Percentiles rank a stretch among this genome's conserved stretches.
Conservation (phyloP, 2,797 vertebrate species). For the Hydrocynus forskahlii region DNA sequence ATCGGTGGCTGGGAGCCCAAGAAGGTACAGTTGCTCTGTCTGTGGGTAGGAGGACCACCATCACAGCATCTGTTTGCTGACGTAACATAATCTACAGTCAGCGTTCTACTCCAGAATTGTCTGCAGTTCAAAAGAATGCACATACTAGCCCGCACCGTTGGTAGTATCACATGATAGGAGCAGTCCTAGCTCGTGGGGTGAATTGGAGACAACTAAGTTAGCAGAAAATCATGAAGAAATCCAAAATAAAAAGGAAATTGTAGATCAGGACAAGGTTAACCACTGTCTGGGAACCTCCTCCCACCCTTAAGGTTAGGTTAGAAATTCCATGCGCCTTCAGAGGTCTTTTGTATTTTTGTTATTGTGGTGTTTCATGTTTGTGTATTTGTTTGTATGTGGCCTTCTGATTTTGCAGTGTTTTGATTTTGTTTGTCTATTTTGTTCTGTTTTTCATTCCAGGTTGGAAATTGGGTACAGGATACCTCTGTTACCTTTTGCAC, state of each 20-base stretch:
- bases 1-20: too few species aligned
- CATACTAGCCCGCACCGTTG: too few species aligned
- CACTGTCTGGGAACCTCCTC: not conserved
- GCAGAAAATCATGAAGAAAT: too few species aligned
- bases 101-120: too few species aligned
- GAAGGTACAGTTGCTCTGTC: too few species aligned
- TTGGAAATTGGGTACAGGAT: slow-evolving; percentile 56
- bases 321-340: not conserved
- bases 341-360: slow-evolving; percentile 20
- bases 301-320: slow-evolving; percentile 8
- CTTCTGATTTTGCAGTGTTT: slow-evolving; percentile 41
- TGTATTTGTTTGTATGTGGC: slow-evolving; percentile 42
- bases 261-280: not conserved
- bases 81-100: too few species aligned
- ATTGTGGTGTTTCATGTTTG: slow-evolving; percentile 10
- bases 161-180: too few species aligned
- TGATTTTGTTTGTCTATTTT: slow-evolving; percentile 26
- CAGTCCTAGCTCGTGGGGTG: too few species aligned
- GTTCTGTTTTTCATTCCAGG: slow-evolving; percentile 40
- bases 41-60: too few species aligned
- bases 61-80: too few species aligned
- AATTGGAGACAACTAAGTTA: too few species aligned
- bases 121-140: too few species aligned
- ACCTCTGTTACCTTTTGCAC: slow-evolving; percentile 65
- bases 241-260: not conserved